Conservation (phyloP, 2,888 invertebrate genomes). For the Hydraecia micacea region DNA sequence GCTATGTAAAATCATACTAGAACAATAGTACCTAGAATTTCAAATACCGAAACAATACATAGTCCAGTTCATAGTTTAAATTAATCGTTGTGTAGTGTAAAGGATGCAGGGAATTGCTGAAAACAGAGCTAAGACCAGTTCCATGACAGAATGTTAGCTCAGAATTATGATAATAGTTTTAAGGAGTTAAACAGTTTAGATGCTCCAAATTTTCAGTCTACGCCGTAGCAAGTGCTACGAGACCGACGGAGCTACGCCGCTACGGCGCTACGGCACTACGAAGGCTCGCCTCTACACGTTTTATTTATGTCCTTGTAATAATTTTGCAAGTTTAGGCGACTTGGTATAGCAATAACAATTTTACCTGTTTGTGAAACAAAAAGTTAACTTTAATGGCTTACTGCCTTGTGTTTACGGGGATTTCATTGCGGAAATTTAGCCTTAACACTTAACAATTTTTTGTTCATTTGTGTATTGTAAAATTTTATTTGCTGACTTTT, state of each 20-base stretch:
- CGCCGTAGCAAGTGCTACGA: constrained; percentile 79
- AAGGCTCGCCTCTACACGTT: constrained; percentile 77
- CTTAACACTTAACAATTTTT: constrained; percentile 28
- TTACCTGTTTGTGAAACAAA: constrained; percentile 58
- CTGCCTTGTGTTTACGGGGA: constrained; percentile 54
- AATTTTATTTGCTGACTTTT: neutral
- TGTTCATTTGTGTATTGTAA: neutral
- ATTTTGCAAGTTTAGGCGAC: constrained; percentile 80
- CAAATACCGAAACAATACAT: constrained; percentile 32
- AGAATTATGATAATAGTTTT: constrained; percentile 88
- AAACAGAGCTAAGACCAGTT: constrained; percentile 76
- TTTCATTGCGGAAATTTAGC: constrained; percentile 50
- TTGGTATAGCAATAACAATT: constrained; percentile 56
- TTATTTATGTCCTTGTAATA: constrained; percentile 84
- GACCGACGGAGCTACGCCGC: constrained; percentile 65
- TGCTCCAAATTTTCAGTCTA: constrained; percentile 82
- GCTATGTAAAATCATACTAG: constrained; percentile 5
- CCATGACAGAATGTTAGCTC: constrained; percentile 84
- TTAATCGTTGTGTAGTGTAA: constrained; percentile 73
- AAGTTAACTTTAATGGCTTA: constrained; percentile 56
- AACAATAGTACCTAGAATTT: constrained; percentile 12
- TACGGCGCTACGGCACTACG: constrained; percentile 78
- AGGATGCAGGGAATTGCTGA: constrained; percentile 78
- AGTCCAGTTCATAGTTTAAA: constrained; percentile 66
- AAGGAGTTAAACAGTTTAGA: constrained; percentile 82